Evolutionary conservation across 2,888 invertebrate species (phyloP).

Genomic region (Eucera pruinosa): DNA sequence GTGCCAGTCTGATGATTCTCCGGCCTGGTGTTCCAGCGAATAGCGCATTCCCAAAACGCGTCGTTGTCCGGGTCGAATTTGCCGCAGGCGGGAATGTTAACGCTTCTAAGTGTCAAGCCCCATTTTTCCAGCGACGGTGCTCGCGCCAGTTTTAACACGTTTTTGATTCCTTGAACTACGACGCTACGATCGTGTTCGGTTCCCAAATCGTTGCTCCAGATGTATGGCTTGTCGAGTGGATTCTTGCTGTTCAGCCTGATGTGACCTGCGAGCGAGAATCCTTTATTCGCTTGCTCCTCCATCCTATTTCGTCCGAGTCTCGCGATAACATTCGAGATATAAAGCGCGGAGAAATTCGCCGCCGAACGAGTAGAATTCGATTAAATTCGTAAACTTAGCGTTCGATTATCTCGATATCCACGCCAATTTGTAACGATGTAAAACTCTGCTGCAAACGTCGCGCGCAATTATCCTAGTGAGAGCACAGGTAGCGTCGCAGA

Average conservation of each 20-base stretch:
- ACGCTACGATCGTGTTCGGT: slow-evolving; percentile 88
- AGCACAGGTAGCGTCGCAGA: too few species aligned
- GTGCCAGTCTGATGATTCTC: slow-evolving; percentile 93
- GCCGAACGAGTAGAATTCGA: too few species aligned
- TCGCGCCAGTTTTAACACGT: slow-evolving; percentile 86
- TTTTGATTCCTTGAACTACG: slow-evolving; percentile 87
- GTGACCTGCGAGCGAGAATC: slow-evolving; percentile 78
- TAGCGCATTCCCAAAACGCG: slow-evolving; percentile 90
- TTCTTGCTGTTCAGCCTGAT: slow-evolving; percentile 88
- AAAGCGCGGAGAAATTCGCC: too few species aligned
- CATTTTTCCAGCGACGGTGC: slow-evolving; percentile 82
- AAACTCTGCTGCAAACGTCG: too few species aligned
- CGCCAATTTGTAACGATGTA: too few species aligned
- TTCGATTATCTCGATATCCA: too few species aligned
- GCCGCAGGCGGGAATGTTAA: slow-evolving; percentile 61
- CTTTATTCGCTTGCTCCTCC: too few species aligned
- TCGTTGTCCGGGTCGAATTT: slow-evolving; percentile 83
- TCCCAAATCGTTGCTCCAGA: slow-evolving; percentile 91
- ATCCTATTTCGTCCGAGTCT: too few species aligned
- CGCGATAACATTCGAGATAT: too few species aligned
- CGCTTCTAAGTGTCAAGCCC: slow-evolving; percentile 52
- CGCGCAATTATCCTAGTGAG: too few species aligned
- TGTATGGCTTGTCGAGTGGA: slow-evolving; percentile 88
- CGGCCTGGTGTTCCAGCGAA: slow-evolving; percentile 89
- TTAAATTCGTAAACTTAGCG: too few species aligned